phyloP scores from a whole-genome alignment of 2,797 vertebrate genomes.

The Lutjanus campechanus region DNA sequence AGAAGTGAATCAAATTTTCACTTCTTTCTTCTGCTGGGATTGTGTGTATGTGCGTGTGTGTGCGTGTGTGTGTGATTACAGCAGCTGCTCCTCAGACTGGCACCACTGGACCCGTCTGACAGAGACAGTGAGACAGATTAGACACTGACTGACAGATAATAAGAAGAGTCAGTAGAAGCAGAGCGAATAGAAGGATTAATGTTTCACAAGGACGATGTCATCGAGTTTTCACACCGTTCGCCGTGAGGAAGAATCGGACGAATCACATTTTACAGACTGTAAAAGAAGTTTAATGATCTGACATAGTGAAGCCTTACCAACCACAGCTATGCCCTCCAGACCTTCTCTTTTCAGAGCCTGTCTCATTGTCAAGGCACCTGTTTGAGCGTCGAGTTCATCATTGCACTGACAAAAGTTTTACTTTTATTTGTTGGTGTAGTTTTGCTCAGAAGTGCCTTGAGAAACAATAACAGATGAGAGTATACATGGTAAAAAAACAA shows the following conservation, averaged over 20 bases:
- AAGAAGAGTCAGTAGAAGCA: constrained; percentile 7
- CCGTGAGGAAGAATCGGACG: not conserved
- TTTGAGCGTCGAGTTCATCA: not conserved
- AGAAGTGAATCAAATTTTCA: constrained; percentile 13
- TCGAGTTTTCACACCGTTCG: not conserved
- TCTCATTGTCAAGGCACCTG: not conserved
- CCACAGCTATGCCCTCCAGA: no score
- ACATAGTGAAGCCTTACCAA: not conserved
- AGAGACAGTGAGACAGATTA: constrained; percentile 42
- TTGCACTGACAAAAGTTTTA: not conserved
- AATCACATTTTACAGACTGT: not conserved
- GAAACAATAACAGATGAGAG: not conserved
- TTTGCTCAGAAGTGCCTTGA: not conserved
- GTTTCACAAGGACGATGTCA: not conserved
- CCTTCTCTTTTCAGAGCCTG: no score
- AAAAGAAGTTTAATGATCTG: no score
- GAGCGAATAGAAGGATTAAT: not conserved
- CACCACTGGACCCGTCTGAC: constrained; percentile 47
- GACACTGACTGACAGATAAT: constrained; percentile 19
- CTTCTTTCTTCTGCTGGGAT: not conserved
- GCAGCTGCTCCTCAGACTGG: constrained; percentile 56
- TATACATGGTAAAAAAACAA: no score
- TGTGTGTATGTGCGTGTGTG: not conserved
- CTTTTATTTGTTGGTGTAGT: not conserved
- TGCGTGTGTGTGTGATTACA: constrained; percentile 14